These are phyloP conservation scores for Oedothorax gibbosus DNA, from an alignment of 1,140 invertebrate genomes.

Conservation along the genomic window DNA sequence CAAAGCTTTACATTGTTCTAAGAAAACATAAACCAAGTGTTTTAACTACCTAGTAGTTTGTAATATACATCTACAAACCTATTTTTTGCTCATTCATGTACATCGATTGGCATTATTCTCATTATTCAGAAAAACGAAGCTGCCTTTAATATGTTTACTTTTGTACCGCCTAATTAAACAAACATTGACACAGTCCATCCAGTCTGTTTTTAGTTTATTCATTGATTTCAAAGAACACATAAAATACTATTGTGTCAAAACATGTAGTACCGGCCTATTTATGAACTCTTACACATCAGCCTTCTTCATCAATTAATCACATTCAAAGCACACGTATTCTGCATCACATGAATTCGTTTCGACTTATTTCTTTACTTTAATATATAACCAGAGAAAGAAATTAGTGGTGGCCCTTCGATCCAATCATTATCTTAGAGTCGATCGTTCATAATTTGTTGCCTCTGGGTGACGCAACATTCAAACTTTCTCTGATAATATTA, in stretches of 20 bases:
- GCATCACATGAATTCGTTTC: conserved; percentile 6
- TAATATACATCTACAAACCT: too few relatives aligned
- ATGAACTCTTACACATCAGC: neutral
- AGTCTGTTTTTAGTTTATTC: too few relatives aligned
- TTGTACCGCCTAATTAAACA: too few relatives aligned
- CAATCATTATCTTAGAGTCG: conserved; percentile 1
- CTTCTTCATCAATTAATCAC: conserved; percentile 39
- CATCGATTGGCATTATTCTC: too few relatives aligned
- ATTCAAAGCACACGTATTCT: conserved; percentile 9
- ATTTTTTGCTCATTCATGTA: too few relatives aligned
- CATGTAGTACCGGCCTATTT: neutral
- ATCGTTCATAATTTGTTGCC: conserved; percentile 50
- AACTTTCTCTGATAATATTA: conserved; percentile 30
- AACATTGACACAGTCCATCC: too few relatives aligned
- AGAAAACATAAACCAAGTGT: too few relatives aligned
- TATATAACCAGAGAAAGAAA: conserved; percentile 2
- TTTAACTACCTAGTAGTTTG: too few relatives aligned
- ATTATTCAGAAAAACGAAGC: too few relatives aligned
- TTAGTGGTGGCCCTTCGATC: neutral
- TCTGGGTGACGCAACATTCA: neutral
- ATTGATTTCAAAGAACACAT: neutral
- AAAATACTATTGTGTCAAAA: neutral
- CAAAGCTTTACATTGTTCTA: too few relatives aligned
- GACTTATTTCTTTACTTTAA: conserved; percentile 31
- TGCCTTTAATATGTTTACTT: too few relatives aligned